Conservation (phyloP, 2,888 invertebrate genomes). For the Petrolisthes manimaculis region DNA sequence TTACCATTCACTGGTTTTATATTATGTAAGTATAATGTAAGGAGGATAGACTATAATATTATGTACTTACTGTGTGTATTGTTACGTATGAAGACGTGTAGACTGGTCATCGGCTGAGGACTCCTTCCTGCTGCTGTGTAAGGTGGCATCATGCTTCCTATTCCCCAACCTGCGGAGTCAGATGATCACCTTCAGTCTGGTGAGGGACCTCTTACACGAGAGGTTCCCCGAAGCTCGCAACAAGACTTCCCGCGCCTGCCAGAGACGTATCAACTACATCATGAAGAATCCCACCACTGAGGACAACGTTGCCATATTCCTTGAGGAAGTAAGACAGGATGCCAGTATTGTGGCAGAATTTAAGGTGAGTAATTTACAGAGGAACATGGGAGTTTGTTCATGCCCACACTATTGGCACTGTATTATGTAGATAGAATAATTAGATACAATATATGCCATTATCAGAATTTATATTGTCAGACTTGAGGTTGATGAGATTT, state of each 20-base stretch:
- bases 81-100: conserved; percentile 70
- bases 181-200: conserved; percentile 66
- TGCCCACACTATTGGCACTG: too few species aligned
- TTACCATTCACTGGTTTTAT: too few species aligned
- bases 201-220: conserved; percentile 69
- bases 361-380: conserved; percentile 31
- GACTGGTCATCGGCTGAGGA: conserved; percentile 80
- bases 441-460: too few species aligned
- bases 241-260: conserved; percentile 80
- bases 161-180: conserved; percentile 59
- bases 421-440: too few species aligned
- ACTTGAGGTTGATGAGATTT: too few species aligned
- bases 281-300: conserved; percentile 75
- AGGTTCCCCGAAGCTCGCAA: conserved; percentile 72
- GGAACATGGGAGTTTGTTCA: too few species aligned
- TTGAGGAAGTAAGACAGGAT: conserved; percentile 77
- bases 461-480: too few species aligned
- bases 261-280: conserved; percentile 77
- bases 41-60: too few species aligned
- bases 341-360: conserved; percentile 70
- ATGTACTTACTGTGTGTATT: too few species aligned
- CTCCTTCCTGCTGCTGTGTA: conserved; percentile 77
- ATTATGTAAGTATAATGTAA: too few species aligned
- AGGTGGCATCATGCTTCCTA: conserved; percentile 73
- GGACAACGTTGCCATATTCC: conserved; percentile 75